Evolutionary conservation across 2,797 vertebrate species (phyloP), one percentile per base, ranked within the genome.

Genomic region (Clamator glandarius): DNA sequence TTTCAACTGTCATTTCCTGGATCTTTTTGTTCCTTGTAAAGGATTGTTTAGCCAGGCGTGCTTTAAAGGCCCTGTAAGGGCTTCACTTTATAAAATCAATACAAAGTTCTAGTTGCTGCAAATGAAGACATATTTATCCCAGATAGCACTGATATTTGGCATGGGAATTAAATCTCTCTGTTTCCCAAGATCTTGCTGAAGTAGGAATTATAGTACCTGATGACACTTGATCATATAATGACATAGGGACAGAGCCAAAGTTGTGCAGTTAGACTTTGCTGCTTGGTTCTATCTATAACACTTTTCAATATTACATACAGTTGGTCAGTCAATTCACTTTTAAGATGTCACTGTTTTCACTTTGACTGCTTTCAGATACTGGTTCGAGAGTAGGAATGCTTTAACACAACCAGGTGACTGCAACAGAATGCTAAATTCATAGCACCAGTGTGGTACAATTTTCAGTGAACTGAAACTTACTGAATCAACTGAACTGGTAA

Each of bases 381-480:
- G 15, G 9, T 42, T 24, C 85, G 51, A 93, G 95, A 73, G 41
- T 46, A 26, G 12, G 8, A 35, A n/a, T 21, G 29, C 29, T 31
- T 58, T 78, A 87, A 77, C 7, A 25, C 1, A 76, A n/a, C 13
- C 66, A 63, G 15, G 9, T 55, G 25, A 68, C 24, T 67, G 82
- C 52, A 66, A 67, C 20, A 87, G 54, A 83, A 92, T 1, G 12
- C 25, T 63, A 48, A 68, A 70, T 33, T 58, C 70, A 48, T 21
- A 74, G 31, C 55, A 64, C 50, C 67, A 36, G 41, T 6, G 20
- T 14, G 7, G 39, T 70, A 63, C 35, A 73, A 55, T 51, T 95
- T 94, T 72, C 67, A 82, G 79, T 29, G 92, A 97, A 90, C 83
- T 92, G 91, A 89, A 96, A 96, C 76, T 61, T 69, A 68, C 46